Base-by-base conservation (phyloP, 2,113 vertebrate species). In the Xiphias gladius region DNA sequence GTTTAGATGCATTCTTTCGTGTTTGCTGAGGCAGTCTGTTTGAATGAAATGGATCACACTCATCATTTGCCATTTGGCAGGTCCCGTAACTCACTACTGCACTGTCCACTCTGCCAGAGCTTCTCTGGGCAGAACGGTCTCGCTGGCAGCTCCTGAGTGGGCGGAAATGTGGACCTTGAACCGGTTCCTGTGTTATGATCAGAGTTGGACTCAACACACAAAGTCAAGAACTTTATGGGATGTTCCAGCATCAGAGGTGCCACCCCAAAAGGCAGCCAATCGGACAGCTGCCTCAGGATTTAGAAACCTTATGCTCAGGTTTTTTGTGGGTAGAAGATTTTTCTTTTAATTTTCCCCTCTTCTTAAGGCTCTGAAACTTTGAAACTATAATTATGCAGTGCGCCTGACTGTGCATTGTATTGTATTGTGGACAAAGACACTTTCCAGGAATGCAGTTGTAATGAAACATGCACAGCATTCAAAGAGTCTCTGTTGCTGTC, bases 21-120 rank as follows among this genome's bases (percentile, higher is more conserved):
- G 43, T 35, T 12, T 17, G 54, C 73, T 0, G 73, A 77, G 39
- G 62, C 65, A 57, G 52, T 83, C 67, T 76, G 14, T 64, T 85
- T 80, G 57, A 75, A 85, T 83, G 62, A 85, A 81, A 82, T 46
- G 55, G 7, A 76, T 43, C 52, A 57, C 72, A 24, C 82, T 85
- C 73, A 83, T 87, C 70, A 39, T 64, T 30, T 30, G 72, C 82
- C 84, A 86, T 62, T 78, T 89, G 86, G 79, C 79, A 12, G 14
- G 13, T 2, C 5, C 11, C 10, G 2, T 0, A 17, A 30, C 61
- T 69, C 55, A 0, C 41, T 19, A 35, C 70, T 41, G 62, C 10
- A 7, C 71, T 8, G 50, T 39, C 35, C 68, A 19, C 43, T 28
- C 14, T 78, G 86, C 78, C 78, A 76, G 63, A 32, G 37, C 73